phyloP scores from a whole-genome alignment of 2,888 invertebrate species.

The Tridacna crocea region DNA sequence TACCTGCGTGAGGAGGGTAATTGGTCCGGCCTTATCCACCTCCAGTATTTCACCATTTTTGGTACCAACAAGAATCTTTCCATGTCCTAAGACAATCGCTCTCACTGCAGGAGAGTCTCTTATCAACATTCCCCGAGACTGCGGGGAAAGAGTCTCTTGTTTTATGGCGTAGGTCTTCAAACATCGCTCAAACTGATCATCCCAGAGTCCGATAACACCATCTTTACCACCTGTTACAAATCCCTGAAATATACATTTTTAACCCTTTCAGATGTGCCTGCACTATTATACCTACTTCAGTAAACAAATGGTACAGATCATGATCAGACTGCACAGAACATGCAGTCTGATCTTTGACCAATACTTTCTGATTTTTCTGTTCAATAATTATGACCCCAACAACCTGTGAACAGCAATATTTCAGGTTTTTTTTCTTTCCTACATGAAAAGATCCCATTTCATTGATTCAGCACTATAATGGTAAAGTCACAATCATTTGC shows the following conservation, averaged over 20 bases:
- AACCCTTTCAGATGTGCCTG: too few species aligned
- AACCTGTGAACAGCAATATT: too few species aligned
- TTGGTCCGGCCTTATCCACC: slow-evolving; percentile 82
- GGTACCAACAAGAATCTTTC: slow-evolving; percentile 84
- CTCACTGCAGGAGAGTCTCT: slow-evolving; percentile 81
- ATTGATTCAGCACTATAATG: too few species aligned
- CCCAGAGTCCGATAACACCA: slow-evolving; percentile 84
- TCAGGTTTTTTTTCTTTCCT: too few species aligned
- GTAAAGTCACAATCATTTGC: too few species aligned
- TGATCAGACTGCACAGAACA: too few species aligned
- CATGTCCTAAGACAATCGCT: slow-evolving; percentile 83
- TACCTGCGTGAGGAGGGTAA: slow-evolving; percentile 83
- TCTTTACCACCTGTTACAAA: slow-evolving; percentile 85
- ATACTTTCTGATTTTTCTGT: too few species aligned
- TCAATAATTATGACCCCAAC: too few species aligned
- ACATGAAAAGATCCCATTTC: too few species aligned
- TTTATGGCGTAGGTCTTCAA: slow-evolving; percentile 83
- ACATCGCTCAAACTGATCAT: slow-evolving; percentile 83
- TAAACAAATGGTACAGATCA: too few species aligned
- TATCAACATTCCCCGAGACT: slow-evolving; percentile 78
- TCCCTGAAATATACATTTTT: slow-evolving; percentile 73
- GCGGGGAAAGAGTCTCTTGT: slow-evolving; percentile 76
- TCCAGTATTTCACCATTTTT: slow-evolving; percentile 84
- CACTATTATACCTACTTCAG: background rate
- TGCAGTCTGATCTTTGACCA: too few species aligned